Percentiles rank a stretch among this genome's conserved stretches.
phyloP scores from a whole-genome alignment of 1,140 invertebrate species.

The Papilio polyxenes region DNA sequence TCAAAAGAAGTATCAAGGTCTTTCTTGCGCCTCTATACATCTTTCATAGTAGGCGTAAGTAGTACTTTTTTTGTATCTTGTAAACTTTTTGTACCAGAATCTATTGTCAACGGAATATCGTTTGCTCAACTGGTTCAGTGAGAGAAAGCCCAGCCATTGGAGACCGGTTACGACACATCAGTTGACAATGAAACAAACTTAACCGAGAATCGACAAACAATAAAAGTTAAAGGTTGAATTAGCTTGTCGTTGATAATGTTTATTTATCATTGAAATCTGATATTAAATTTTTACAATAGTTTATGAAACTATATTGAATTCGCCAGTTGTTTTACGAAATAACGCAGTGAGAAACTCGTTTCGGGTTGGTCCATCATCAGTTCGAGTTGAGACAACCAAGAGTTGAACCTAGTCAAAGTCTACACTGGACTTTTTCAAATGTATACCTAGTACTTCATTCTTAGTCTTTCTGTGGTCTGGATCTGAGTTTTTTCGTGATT shows the following conservation, averaged over 20 bases:
- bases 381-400: no score
- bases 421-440: no score
- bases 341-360: no score
- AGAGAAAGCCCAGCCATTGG: slow-evolving; percentile 20
- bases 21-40: not conserved
- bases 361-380: no score
- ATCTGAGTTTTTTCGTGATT: not conserved
- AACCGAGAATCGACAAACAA: slow-evolving; percentile 19
- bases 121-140: slow-evolving; percentile 29
- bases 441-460: no score
- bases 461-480: no score
- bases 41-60: not conserved
- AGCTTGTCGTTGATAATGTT: not conserved
- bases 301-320: no score
- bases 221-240: not conserved
- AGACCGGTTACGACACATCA: slow-evolving; percentile 32
- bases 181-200: slow-evolving; percentile 22
- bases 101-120: slow-evolving; percentile 20
- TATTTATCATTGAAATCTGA: not conserved
- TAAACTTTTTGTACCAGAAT: not conserved
- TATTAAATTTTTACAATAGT: not conserved
- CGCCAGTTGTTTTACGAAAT: no score
- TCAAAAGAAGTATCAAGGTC: slow-evolving; percentile 17
- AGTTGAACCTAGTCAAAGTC: no score
- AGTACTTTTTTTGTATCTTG: slow-evolving; percentile 21